These are phyloP conservation scores for Lordiphosa clarofinis DNA, from an alignment of 1,140 invertebrate species.

Conservation along the genomic window DNA sequence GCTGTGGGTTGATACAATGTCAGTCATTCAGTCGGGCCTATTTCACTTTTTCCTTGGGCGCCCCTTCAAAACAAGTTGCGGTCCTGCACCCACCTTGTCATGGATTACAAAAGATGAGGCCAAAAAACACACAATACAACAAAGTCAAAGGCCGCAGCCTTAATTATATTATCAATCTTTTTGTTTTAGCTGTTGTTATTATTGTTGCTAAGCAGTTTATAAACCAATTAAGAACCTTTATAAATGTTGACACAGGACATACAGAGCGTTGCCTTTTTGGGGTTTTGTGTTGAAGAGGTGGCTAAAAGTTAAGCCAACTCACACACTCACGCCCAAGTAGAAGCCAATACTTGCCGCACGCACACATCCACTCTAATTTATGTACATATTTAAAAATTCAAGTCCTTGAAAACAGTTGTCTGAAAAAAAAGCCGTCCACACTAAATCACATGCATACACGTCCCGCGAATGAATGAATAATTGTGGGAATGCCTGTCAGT, in stretches of 20 bases:
- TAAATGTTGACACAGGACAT: constrained; percentile 49
- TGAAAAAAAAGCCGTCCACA: constrained; percentile 38
- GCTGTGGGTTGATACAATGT: too few relatives aligned
- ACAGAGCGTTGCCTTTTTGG: constrained; percentile 29
- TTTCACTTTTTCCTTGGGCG: too few relatives aligned
- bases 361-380: constrained; percentile 59
- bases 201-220: constrained; percentile 25
- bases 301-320: constrained; percentile 1
- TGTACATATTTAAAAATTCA: constrained; percentile 45
- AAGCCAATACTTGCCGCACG: constrained; percentile 42
- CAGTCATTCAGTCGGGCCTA: too few relatives aligned
- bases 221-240: constrained; percentile 56
- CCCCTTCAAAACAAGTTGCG: too few relatives aligned
- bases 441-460: constrained; percentile 47
- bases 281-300: constrained; percentile 1
- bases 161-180: constrained; percentile 52
- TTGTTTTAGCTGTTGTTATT: constrained; percentile 21
- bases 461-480: background rate
- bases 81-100: too few relatives aligned
- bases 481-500: constrained; percentile 24
- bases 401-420: constrained; percentile 34
- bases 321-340: background rate
- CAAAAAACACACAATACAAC: background rate
- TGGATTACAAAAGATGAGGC: too few relatives aligned
- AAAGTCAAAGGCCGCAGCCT: constrained; percentile 28